Evolutionary conservation across 2,888 invertebrate species (phyloP), one percentile per base, ranked within the genome.

Genomic region (Arrhopalites spinosus): DNA sequence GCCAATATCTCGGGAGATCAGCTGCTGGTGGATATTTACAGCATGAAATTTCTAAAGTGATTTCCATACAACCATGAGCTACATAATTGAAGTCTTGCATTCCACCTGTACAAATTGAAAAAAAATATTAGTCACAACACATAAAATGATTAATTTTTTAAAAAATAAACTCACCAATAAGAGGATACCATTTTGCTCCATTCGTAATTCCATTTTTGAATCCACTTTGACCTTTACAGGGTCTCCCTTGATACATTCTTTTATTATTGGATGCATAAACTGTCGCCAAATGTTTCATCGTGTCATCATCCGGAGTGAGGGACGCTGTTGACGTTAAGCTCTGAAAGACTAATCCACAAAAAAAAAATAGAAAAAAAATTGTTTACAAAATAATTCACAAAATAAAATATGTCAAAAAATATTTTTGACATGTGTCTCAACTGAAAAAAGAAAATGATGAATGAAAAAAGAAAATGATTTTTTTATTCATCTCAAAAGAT

Each of bases 41-140:
- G 86, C 97, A 97, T 0, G 95, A 94, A 74, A 97, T 90, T 86
- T 97, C 96, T 63, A 97, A 86, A 0, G 96, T 96, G n/a, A 96
- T 89, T 86, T 96, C 96, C 93, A 97, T 93, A 85, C 95, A 95
- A 17, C 96, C 96, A 84, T 92, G 93, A 91, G 92, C 92, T 17
- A 95, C 90, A 86, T 97, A 97, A 86, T 96, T 96, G 86, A 93
- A 97, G 85, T 97, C 97, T 86, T 94, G 94, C 94, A 94, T 94
- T 27, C 94, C 93, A 74, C 94, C 94, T 89, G 84, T 11, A 25
- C 23, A 23, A n/a, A 61, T 59, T 43, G 1, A 36, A 36, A 67
- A 13, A 36, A 13, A 61, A 23, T 23, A n/a, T n/a, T 20, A 63
- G 13, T 29, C 29, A 63, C 63, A 30, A 20, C n/a, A 64, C n/a